Base-by-base conservation (phyloP, 2,888 invertebrate genomes). In the Caenorhabditis sp. region DNA sequence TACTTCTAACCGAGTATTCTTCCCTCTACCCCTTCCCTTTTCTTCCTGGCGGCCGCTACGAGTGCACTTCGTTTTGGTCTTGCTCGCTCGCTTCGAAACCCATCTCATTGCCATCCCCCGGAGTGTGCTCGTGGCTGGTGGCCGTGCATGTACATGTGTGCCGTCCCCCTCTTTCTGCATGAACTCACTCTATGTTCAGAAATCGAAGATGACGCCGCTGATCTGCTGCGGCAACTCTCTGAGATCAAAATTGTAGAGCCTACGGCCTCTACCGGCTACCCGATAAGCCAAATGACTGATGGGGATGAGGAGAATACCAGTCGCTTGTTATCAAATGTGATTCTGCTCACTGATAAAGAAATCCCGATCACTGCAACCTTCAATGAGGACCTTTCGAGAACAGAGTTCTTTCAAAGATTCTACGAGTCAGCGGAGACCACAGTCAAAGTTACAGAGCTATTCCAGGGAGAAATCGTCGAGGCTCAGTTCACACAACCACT, bases 341-440 rank as follows among this genome's bases (percentile, higher is more conserved):
- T 61, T 22, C 35, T 79, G 51, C 44, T 76, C 9, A 79, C 71
- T 24, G 79, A 79, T 60, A 60, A 53, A 18, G 70, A 79, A 20
- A 26, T 67, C 40, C 71, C 72, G 13, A 18, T 62, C n/a, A 77
- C 82, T 9, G 80, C 81, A 4, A 68, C 67, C n/a, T 86, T 76
- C 77, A 85, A 87, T 62, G 80, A 81, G 11, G 82, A 86, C 53
- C 24, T 86, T 28, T 62, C 69, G 28, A 64, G 72, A 40, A 76
- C 61, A 9, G 80, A 80, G 51, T 69, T 84, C 9, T 87, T 88
- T 70, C 67, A 81, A 24, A 82, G 83, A 51, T 87, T 87, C 64
- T 80, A 76, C 50, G 87, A 87, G 55, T 80, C 85, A 2, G 85
- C 84, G 0, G 85, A 87, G 28, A 85, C 83, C 8, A 81, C 77